Percentiles rank a stretch among this genome's conserved stretches.
These are phyloP conservation scores for Drosophila nr. perissopoda DNA, from an alignment of 2,888 invertebrate species.

Conservation along the genomic window DNA sequence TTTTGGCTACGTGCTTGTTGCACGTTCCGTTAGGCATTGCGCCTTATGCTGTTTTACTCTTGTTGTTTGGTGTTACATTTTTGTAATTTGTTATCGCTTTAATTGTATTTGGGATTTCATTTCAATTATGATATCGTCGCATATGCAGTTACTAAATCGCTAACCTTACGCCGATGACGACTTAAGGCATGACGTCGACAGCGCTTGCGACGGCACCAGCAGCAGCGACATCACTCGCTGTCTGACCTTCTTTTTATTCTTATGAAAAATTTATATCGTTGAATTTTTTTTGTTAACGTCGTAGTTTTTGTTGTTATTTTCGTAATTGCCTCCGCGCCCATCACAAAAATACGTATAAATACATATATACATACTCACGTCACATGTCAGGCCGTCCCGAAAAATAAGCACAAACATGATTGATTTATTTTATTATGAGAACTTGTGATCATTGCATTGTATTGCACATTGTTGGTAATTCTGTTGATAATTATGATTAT, in stretches of 20 bases:
- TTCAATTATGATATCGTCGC: conserved; percentile 53
- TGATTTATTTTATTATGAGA: conserved; percentile 51
- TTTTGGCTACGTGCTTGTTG: conserved; percentile 45
- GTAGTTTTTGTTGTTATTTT: conserved; percentile 49
- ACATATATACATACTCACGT: conserved; percentile 2
- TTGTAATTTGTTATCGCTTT: conserved; percentile 33
- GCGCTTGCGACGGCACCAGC: background rate
- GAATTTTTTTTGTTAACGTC: conserved; percentile 49
- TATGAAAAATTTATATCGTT: conserved; percentile 50
- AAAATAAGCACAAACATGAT: conserved; percentile 36
- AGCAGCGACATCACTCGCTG: conserved; percentile 24
- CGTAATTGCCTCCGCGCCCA: conserved; percentile 38
- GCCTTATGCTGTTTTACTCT: conserved; percentile 35
- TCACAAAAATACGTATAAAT: conserved; percentile 17
- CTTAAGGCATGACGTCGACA: conserved; percentile 2
- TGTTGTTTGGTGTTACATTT: conserved; percentile 21
- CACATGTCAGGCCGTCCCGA: conserved; percentile 33
- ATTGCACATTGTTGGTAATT: conserved; percentile 39
- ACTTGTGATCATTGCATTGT: conserved; percentile 33
- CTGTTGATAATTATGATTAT: conserved; percentile 30
- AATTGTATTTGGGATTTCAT: conserved; percentile 54
- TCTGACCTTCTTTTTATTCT: conserved; percentile 59
- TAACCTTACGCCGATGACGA: conserved; percentile 37
- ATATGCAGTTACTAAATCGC: conserved; percentile 54
- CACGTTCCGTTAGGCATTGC: conserved; percentile 62